These are phyloP conservation scores for Apocheima hispidaria DNA, from an alignment of 2,888 invertebrate genomes.

Conservation along the genomic window DNA sequence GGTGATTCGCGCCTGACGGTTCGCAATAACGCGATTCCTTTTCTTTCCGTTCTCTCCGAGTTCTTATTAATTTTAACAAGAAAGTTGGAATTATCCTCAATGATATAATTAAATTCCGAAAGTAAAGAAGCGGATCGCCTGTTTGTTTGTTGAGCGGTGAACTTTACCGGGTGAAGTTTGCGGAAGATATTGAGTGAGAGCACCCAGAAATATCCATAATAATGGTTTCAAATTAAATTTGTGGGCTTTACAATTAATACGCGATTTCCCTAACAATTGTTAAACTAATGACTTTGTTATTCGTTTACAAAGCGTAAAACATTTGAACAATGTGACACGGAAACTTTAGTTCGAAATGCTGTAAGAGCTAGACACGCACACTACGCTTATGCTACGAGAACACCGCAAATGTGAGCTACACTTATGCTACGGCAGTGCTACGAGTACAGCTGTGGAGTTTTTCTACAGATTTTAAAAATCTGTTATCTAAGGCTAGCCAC, in stretches of 20 bases:
- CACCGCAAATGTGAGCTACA: not conserved
- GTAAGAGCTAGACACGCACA: no score
- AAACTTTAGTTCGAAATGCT: not conserved
- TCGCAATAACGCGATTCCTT: slow-evolving; percentile 48
- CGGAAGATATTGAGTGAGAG: slow-evolving; percentile 20
- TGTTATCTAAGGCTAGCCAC: no score
- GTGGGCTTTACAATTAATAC: slow-evolving; percentile 8
- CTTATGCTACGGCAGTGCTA: not conserved
- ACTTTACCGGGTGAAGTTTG: slow-evolving; percentile 41
- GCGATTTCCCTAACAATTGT: slow-evolving; percentile 4
- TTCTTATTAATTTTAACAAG: slow-evolving; percentile 55
- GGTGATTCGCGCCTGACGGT: slow-evolving; percentile 23
- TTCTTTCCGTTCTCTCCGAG: slow-evolving; percentile 47
- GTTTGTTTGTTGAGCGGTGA: slow-evolving; percentile 52
- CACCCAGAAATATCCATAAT: slow-evolving; percentile 26
- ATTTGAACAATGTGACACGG: not conserved
- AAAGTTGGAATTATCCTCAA: slow-evolving; percentile 50
- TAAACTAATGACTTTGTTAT: slow-evolving; percentile 9
- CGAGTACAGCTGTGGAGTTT: not conserved
- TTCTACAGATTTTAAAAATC: no score
- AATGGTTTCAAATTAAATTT: slow-evolving; percentile 21
- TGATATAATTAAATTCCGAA: slow-evolving; percentile 54
- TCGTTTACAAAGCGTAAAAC: slow-evolving; percentile 3
- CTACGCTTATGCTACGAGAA: not conserved
- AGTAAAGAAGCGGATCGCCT: slow-evolving; percentile 33